phyloP scores from a whole-genome alignment of 2,797 vertebrate genomes.

The Chrysocyon brachyurus region DNA sequence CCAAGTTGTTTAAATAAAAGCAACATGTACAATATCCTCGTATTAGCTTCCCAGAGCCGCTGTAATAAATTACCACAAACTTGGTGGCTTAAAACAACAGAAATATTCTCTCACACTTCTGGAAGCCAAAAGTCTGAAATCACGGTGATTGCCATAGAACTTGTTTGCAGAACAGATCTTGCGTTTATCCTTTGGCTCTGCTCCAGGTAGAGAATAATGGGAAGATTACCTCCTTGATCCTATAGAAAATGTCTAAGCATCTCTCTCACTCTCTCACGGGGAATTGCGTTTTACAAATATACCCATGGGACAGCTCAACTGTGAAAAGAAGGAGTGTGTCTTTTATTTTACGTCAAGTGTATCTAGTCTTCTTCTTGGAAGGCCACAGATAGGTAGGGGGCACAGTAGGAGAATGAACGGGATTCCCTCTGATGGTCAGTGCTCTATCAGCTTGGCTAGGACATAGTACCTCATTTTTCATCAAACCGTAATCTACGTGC shows the following conservation, averaged over 20 bases:
- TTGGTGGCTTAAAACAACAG: neutral
- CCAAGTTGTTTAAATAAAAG: conserved; percentile 43
- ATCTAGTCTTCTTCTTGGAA: neutral
- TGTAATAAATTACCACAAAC: neutral
- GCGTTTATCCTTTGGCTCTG: neutral
- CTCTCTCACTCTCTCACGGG: neutral
- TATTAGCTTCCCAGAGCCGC: neutral
- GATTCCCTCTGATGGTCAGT: neutral
- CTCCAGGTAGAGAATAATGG: neutral
- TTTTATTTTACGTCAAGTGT: neutral
- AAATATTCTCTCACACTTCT: neutral
- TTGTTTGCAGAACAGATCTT: neutral
- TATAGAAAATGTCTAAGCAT: neutral
- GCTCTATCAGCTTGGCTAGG: neutral
- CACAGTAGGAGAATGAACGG: neutral
- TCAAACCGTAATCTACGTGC: neutral
- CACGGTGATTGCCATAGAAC: neutral
- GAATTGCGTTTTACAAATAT: neutral
- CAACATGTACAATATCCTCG: neutral
- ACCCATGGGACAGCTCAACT: neutral
- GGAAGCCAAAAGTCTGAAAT: neutral
- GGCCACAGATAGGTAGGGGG: neutral
- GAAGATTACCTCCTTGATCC: neutral
- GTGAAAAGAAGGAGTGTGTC: neutral
- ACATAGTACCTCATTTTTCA: neutral